Evolutionary conservation across 2,113 vertebrate genomes (phyloP).

Genomic region (Blennius ocellaris): DNA sequence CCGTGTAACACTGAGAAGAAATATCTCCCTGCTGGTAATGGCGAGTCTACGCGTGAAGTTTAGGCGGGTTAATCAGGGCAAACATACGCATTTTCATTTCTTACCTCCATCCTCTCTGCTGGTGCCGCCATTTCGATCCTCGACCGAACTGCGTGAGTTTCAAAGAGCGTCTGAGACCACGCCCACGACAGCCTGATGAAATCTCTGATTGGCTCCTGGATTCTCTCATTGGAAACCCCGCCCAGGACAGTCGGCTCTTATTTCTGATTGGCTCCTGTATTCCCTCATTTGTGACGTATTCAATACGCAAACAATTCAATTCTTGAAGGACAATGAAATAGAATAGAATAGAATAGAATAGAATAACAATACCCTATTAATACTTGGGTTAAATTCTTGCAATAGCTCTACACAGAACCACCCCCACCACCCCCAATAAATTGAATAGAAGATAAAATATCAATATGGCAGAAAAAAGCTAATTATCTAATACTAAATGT

Average conservation of each 20-base stretch:
- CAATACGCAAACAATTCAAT: too few relatives aligned
- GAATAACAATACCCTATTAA: too few relatives aligned
- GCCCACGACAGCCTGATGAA: constrained; percentile 17
- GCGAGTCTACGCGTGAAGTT: fast-evolving
- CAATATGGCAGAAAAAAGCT: too few relatives aligned
- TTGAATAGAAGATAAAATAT: too few relatives aligned
- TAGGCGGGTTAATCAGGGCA: fast-evolving
- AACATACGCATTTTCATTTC: not conserved
- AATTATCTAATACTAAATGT: too few relatives aligned
- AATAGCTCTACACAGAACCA: too few relatives aligned
- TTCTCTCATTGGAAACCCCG: not conserved
- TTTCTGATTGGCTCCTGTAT: constrained; percentile 19
- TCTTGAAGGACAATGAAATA: too few relatives aligned
- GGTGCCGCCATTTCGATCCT: constrained; percentile 83
- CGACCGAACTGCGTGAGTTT: constrained; percentile 21
- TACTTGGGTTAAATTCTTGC: too few relatives aligned
- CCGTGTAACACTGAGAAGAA: fast-evolving
- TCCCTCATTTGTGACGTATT: too few relatives aligned
- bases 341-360: too few relatives aligned
- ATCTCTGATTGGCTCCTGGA: too few relatives aligned
- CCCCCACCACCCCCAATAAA: too few relatives aligned
- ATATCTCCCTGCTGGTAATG: fast-evolving
- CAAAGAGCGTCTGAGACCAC: constrained; percentile 18
- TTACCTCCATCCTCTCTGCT: constrained; percentile 84
- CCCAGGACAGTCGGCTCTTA: constrained; percentile 17